Evolutionary conservation across 2,888 invertebrate genomes (phyloP), one percentile per base, ranked within the genome.

Genomic region (Synergus gifuensis): DNA sequence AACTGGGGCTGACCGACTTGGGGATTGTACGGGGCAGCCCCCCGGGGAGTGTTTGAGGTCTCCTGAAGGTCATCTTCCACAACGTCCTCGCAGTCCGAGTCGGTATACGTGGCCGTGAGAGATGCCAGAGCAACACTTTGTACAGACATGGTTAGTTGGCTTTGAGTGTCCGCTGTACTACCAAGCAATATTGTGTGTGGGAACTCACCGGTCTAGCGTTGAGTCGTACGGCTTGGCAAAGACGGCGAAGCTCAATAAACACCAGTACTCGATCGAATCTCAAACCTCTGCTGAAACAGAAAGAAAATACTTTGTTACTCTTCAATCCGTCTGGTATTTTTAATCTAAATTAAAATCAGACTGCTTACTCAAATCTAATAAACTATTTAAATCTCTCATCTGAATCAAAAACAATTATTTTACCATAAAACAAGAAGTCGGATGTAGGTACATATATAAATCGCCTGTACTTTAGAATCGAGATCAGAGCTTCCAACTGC

Each of bases 1-100:
- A 86, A 86, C 86, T 88, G 89, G 87, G 89, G 87, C 80, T 88
- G 88, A 86, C 87, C 87, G 86, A 87, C 88, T 87, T 88, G 88
- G 86, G 86, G 86, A 89, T 89, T 90, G 86, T 90, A 88, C 85
- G 89, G 89, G 83, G 87, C 88, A 84, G 88, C 85, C 86, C 88
- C 88, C 86, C 87, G 88, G 85, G 90, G 89, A 86, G 89, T 89
- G 22, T 79, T 82, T 81, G 91, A 92, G 81, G 94, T 94, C 85
- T 94, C 94, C 78, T 94, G 94, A 28, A 93, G 93, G 84, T 93
- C 94, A 84, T 95, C 95, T 89, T 95, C 94, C 91, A 94, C 94
- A 82, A 96, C 96, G 86, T 97, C 97, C 92, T 98, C 98, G 77
- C 96, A 97, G 93, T 98, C 98, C 0, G 98, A 98, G 92, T 98